Base-by-base conservation (phyloP, 2,888 invertebrate species). In the Monochamus alternatus region DNA sequence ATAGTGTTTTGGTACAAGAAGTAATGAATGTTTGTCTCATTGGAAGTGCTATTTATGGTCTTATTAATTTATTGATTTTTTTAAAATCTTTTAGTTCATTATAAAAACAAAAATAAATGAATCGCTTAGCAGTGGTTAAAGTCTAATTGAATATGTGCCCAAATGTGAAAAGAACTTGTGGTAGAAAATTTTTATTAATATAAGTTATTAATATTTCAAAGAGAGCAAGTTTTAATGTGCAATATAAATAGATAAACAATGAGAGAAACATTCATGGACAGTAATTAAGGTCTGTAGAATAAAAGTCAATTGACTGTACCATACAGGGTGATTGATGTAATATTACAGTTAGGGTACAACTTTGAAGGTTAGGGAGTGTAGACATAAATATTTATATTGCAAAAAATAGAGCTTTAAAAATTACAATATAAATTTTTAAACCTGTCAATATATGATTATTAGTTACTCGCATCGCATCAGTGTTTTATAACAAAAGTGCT, bases 301-400 rank as follows among this genome's bases (percentile, higher is more conserved):
- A 58, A 22, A 8, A 14, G 14, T 30, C 14, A 58, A 58, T 58
- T 58, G 58, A 58, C 58, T 58, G 14, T 14, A 12, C 8, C 3
- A 58, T 58, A 58, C 58, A 58, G 14, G 58, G 58, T 58, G 58
- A 58, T 14, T 58, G 22, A 22, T 22, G 58, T 58, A 58, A 22
- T 58, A 58, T 58, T 58, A 58, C 12, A 8, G n/a, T 30, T 58
- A 22, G 30, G 58, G 8, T 58, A 7, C 14, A 30, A 30, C 8
- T 58, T 14, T 30, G 9, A n/a, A 5, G 14, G 52, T n/a, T 8
- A 52, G 14, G 30, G 4, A 14, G n/a, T 10, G 9, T 47, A 47
- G 47, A 47, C 5, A 7, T 38, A 38, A 38, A 47, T 12, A 47
- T 47, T 47, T 47, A 12, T 10, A 47, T 47, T 47, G 12, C 9